Base-by-base conservation (phyloP, 2,113 vertebrate genomes). In the Clupea harengus region DNA sequence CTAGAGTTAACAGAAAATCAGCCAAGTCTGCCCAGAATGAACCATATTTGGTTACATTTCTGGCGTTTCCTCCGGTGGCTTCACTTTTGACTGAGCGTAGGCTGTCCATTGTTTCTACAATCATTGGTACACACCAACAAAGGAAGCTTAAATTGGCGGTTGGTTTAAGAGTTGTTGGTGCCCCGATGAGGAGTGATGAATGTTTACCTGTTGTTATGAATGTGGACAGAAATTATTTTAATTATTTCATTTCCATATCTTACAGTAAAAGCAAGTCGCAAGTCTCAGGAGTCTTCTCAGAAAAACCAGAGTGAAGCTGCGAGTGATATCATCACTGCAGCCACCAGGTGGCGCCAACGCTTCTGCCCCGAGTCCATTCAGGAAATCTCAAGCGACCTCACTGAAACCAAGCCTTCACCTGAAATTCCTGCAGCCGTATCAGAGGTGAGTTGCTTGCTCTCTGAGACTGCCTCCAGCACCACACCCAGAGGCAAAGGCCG, bases 331-430 rank as follows among this genome's bases (percentile, higher is more conserved):
- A 8, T 83, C 0, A 9, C 81, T 11, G 89, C 87, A 0, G 85
- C 88, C 0, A 45, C 32, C 10, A n/a, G 87, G 81, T 89, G 85
- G 81, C 88, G 83, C 2, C 10, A 32, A 6, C 83, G 88, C 25
- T 85, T 85, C 82, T 25, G 86, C 22, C 45, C 7, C 0, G 28
- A 54, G 7, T 17, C 45, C 67, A 20, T 8, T 0, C 22, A 82
- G 11, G 25, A 9, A 20, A 83, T 45, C 25, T 54, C 9, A 0
- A 44, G 39, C 6, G 5, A 44, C 60, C 45, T 82, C 45, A 60
- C 81, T 17, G 87, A 60, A n/a, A 22, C 28, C 57, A 20, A 60
- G 49, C 50, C 13, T 28, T 1, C 28, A 5, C 17, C 10, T 10
- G 83, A 84, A 67, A 54, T 25, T 28, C 28, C 84, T 45, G 39